Evolutionary conservation across 2,113 vertebrate species (phyloP), one percentile per base, ranked within the genome.

Genomic region (Canis aureus): DNA sequence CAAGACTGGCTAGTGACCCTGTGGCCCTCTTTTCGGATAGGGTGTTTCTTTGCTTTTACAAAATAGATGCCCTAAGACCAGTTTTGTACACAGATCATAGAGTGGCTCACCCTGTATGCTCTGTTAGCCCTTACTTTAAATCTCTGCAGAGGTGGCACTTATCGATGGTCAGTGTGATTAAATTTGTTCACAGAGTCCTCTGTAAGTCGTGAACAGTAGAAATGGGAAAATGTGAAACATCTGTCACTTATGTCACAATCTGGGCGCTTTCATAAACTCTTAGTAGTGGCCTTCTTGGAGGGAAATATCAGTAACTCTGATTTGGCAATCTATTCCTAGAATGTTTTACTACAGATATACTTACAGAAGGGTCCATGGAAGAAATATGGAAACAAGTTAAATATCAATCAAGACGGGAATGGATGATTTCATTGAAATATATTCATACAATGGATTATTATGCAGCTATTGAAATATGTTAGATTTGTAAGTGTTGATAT

Each of bases 171-270:
- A 88, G 35, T 90, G 51, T 73, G 84, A 97, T 90, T 85, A 94
- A 60, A 96, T 94, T 92, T 97, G 69, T 81, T 95, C 76, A 59
- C 64, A 53, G 73, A 96, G 59, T 57, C 71, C 79, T 97, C 88
- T 82, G 64, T 90, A 81, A 97, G 79, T 97, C 80, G 93, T 59
- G 53, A 55, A 25, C 49, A 94, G 87, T 87, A 78, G 87, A 95
- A 84, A 49, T 87, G 29, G 95, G 97, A 93, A 96, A 92, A 87
- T 71, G 38, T 53, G 55, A 38, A 90, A 66, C 43, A 81, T 92
- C 64, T 96, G 59, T 89, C 38, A 43, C 86, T 79, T 97, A 73
- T 59, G 67, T 79, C 95, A 59, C 15, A 84, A 57, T 87, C 79
- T n/a, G 76, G 67, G n/a, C 55, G 53, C 80, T 74, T 94, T 57